These are phyloP conservation scores for Nomada fucata DNA, from an alignment of 2,888 invertebrate genomes.

Conservation along the genomic window DNA sequence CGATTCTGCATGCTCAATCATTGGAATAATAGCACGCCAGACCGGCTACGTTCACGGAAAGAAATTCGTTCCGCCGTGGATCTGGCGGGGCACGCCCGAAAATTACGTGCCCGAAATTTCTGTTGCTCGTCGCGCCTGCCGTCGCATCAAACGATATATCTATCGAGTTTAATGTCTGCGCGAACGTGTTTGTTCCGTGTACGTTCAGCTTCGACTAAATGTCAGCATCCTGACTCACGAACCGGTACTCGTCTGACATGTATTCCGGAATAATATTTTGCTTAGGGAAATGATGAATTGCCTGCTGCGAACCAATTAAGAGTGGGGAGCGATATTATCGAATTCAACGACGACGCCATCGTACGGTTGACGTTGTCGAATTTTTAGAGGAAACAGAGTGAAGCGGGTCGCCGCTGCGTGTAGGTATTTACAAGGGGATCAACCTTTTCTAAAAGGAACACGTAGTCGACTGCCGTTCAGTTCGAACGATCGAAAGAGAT, in stretches of 20 bases:
- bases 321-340: too few species aligned
- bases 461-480: too few species aligned
- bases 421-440: too few species aligned
- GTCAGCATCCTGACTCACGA: slow-evolving; percentile 1
- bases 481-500: too few species aligned
- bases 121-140: slow-evolving; percentile 5
- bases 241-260: background rate
- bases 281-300: too few species aligned
- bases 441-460: too few species aligned
- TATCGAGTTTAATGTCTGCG: background rate
- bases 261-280: too few species aligned
- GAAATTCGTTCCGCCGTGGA: slow-evolving; percentile 31
- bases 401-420: too few species aligned
- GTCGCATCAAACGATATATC: background rate
- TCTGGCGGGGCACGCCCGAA: background rate
- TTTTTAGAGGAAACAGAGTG: too few species aligned
- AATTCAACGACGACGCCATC: too few species aligned
- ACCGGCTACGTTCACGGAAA: slow-evolving; percentile 20
- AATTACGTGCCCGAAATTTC: slow-evolving; percentile 27
- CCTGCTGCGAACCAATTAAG: too few species aligned
- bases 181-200: background rate
- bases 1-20: slow-evolving; percentile 55
- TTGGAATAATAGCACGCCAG: slow-evolving; percentile 47
- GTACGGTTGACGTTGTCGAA: too few species aligned
- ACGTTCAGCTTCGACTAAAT: background rate